phyloP scores from a whole-genome alignment of 35 echinoderm and acorn worm genomes.

The Apostichopus japonicus region DNA sequence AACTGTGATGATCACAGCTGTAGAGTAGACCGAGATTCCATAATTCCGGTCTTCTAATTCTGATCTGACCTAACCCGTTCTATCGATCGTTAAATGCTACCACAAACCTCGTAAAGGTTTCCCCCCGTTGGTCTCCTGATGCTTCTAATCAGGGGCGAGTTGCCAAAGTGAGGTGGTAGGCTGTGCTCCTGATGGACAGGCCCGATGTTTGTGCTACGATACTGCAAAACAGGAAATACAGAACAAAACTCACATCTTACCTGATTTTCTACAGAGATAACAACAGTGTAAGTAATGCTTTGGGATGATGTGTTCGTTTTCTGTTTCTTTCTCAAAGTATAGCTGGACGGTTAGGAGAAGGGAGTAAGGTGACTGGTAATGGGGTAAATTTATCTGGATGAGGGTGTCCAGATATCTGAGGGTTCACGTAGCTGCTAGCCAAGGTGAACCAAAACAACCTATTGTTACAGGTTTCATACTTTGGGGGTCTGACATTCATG shows the following conservation, averaged over 20 bases:
- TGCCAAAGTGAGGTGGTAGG: constrained; percentile 48
- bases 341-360: no score
- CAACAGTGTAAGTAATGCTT: background rate
- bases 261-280: background rate
- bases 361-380: no score
- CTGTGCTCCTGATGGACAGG: constrained; percentile 41
- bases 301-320: background rate
- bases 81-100: background rate
- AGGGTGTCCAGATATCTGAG: no score
- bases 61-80: no score
- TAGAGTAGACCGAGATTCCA: no score
- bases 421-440: no score
- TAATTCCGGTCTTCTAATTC: no score
- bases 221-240: constrained; percentile 16
- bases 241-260: background rate
- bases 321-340: background rate
- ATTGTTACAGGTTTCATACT: no score
- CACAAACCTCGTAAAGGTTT: constrained; percentile 41
- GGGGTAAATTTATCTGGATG: no score
- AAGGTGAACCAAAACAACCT: no score
- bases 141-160: constrained; percentile 35
- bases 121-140: constrained; percentile 37
- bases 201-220: constrained; percentile 37
- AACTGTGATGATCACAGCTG: no score
- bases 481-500: no score